These are phyloP conservation scores for Malacosoma neustria DNA, from an alignment of 2,888 invertebrate genomes.

Conservation along the genomic window DNA sequence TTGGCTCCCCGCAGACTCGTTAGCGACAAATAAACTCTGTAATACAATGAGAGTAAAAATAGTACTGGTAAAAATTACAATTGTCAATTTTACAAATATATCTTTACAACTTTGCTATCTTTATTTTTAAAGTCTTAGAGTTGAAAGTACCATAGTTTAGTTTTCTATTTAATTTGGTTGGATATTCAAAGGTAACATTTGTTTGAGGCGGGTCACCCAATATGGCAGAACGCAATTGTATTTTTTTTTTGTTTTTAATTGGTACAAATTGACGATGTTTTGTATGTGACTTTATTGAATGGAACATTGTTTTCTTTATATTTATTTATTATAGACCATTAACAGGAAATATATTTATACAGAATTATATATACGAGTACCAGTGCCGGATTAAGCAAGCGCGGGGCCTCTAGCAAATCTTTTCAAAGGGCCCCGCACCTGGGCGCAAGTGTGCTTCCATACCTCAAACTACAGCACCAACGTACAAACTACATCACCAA, in stretches of 20 bases:
- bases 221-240: constrained; percentile 57
- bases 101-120: constrained; percentile 3
- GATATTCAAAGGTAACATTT: constrained; percentile 50
- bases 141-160: constrained; percentile 10
- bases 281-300: too few species aligned
- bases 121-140: constrained; percentile 14
- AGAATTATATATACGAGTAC: too few species aligned
- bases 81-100: constrained; percentile 26
- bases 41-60: constrained; percentile 62
- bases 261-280: constrained; percentile 39
- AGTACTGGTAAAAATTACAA: constrained; percentile 5
- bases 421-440: too few species aligned
- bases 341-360: too few species aligned
- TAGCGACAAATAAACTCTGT: constrained; percentile 58
- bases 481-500: too few species aligned
- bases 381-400: too few species aligned
- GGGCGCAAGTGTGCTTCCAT: too few species aligned
- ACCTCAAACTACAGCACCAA: too few species aligned
- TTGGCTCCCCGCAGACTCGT: constrained; percentile 60
- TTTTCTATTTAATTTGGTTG: constrained; percentile 11
- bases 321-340: too few species aligned
- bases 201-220: constrained; percentile 67
- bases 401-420: too few species aligned
- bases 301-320: too few species aligned
- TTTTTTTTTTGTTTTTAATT: constrained; percentile 68